A percentile compares a stretch with the other conserved stretches of the same genome.
phyloP scores from a whole-genome alignment of 2,888 invertebrate genomes.

The Glyphotaelius pellucidus region DNA sequence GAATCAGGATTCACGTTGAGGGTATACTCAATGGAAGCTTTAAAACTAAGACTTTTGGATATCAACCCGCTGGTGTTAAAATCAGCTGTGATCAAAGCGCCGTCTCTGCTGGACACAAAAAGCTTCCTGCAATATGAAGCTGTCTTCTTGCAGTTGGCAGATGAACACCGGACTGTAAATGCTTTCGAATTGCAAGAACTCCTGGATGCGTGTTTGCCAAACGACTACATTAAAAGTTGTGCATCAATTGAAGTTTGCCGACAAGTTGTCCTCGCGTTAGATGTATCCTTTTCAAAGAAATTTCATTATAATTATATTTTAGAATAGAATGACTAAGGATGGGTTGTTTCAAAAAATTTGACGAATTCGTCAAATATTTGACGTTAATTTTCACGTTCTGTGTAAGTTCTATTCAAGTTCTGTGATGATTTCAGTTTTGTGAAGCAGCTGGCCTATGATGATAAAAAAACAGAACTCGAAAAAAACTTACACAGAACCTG shows the following conservation, averaged over 20 bases:
- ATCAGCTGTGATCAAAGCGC: slow-evolving; percentile 87
- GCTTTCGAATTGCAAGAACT: slow-evolving; percentile 94
- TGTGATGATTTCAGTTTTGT: too few relatives aligned
- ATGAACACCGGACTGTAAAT: slow-evolving; percentile 93
- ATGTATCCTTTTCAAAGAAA: slow-evolving; percentile 82
- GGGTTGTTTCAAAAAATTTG: too few relatives aligned
- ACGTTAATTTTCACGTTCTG: too few relatives aligned
- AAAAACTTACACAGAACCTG: too few relatives aligned
- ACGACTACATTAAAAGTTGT: slow-evolving; percentile 96
- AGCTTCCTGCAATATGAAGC: slow-evolving; percentile 92
- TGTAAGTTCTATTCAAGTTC: too few relatives aligned
- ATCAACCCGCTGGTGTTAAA: slow-evolving; percentile 83
- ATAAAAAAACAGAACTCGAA: too few relatives aligned
- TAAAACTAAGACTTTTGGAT: slow-evolving; percentile 86
- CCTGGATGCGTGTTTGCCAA: slow-evolving; percentile 92
- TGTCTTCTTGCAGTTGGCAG: slow-evolving; percentile 92
- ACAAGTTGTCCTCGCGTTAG: slow-evolving; percentile 92
- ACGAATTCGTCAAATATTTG: too few relatives aligned
- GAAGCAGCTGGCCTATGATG: too few relatives aligned
- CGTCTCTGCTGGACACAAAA: slow-evolving; percentile 82
- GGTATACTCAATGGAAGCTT: slow-evolving; percentile 86
- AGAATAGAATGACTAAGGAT: background rate
- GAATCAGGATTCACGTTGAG: slow-evolving; percentile 93
- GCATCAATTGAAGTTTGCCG: slow-evolving; percentile 94
- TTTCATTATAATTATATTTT: slow-evolving; percentile 5